Evolutionary conservation across 1,140 invertebrate genomes (phyloP).

Genomic region (Habropoda laboriosa): DNA sequence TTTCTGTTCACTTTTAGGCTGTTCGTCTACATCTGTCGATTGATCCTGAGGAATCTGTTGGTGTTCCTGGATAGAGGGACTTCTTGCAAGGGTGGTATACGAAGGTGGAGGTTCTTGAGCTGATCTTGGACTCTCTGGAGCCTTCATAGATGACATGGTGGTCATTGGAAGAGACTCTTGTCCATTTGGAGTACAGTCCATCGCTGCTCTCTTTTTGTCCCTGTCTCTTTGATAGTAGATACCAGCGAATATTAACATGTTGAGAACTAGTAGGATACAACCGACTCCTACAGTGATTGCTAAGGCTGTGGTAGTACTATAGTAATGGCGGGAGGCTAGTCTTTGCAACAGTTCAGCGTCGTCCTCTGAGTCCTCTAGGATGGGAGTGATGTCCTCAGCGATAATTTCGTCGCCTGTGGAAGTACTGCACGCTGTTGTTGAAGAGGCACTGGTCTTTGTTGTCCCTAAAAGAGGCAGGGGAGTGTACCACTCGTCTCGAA

Average conservation of each 20-base stretch:
- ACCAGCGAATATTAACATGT: slow-evolving; percentile 93
- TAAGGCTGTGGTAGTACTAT: slow-evolving; percentile 90
- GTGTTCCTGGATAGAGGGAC: slow-evolving; percentile 73
- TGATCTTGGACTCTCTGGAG: slow-evolving; percentile 65
- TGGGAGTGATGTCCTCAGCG: slow-evolving; percentile 69
- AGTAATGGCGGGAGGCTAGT: slow-evolving; percentile 83
- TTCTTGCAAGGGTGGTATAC: slow-evolving; percentile 79
- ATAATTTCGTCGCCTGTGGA: slow-evolving; percentile 74
- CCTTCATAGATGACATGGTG: slow-evolving; percentile 70
- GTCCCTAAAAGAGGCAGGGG: slow-evolving; percentile 81
- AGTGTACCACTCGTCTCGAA: slow-evolving; percentile 84
- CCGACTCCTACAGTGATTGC: slow-evolving; percentile 94
- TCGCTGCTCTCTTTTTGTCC: slow-evolving; percentile 78
- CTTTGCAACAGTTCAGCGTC: slow-evolving; percentile 82
- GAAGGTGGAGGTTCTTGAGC: slow-evolving; percentile 80
- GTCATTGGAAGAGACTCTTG: slow-evolving; percentile 79
- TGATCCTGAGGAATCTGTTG: slow-evolving; percentile 55
- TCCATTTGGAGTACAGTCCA: slow-evolving; percentile 71
- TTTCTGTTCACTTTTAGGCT: slow-evolving; percentile 49
- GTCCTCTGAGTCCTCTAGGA: slow-evolving; percentile 79
- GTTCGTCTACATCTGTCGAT: slow-evolving; percentile 61
- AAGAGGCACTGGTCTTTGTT: slow-evolving; percentile 68
- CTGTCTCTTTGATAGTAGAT: slow-evolving; percentile 92
- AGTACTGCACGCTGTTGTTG: slow-evolving; percentile 79
- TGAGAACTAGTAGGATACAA: slow-evolving; percentile 91